Base-by-base conservation (phyloP, 1,140 invertebrate species). In the Acromyrmex charruanus region DNA sequence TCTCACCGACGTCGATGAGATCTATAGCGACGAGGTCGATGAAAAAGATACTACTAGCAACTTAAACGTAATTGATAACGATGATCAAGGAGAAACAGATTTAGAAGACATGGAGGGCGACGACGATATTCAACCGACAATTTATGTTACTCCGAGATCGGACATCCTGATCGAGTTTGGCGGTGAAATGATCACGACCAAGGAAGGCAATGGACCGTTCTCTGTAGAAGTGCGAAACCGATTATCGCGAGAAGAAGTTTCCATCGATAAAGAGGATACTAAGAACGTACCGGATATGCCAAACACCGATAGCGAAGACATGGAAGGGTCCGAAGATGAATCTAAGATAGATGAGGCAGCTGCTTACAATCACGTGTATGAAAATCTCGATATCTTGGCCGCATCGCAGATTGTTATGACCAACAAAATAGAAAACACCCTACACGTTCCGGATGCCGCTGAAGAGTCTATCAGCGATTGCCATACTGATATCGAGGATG, bases 191-290 rank as follows among this genome's bases (percentile, higher is more conserved):
- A 94, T 95, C 6, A 95, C 92, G 0, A 95, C 95, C 0, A 95
- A 95, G 69, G 95, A 95, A 59, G 95, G 95, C 1, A 92, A 95
- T 59, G 95, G 95, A 0, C 95, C 95, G 0, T 95, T 95, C 25
- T 95, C 94, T 0, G 87, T 95, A 1, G 95, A 95, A 66, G 90
- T 95, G 0, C 91, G 95, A 84, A 94, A 94, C 71, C 92, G 93
- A 87, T 93, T 95, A 91, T 94, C 93, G 0, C 91, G 92, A 14
- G 92, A 93, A 1, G 61, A 80, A 0, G 16, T 51, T 0, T 58
- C 77, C 4, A 51, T 81, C 21, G 77, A 21, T n/a, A 86, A 59
- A 10, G 7, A 65, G 0, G 16, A 35, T 2, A 7, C 9, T 0
- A 5, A 5, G 5, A 0, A 35, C 0, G 39, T 72, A 14, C 92